phyloP scores from a whole-genome alignment of 1,140 invertebrate species.

The Papilio helenus region DNA sequence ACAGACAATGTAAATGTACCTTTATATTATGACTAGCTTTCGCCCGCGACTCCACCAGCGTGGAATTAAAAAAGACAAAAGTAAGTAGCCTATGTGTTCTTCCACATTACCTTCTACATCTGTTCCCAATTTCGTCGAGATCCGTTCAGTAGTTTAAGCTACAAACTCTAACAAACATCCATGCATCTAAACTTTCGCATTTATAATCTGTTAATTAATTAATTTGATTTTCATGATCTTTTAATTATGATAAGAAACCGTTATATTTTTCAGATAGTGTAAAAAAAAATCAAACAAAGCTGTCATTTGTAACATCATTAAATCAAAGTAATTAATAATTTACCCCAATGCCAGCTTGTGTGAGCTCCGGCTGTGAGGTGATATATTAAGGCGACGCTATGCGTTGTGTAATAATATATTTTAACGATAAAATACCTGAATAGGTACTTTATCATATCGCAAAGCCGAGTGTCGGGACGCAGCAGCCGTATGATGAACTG shows the following conservation, averaged over 20 bases:
- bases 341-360: conserved; percentile 1
- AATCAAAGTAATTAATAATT: conserved; percentile 19
- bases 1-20: neutral
- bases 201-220: too few relatives aligned
- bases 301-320: neutral
- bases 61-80: neutral
- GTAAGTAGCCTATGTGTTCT: too few relatives aligned
- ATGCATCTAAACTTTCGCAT: too few relatives aligned
- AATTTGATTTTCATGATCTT: too few relatives aligned
- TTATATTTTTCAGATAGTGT: too few relatives aligned
- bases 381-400: conserved; percentile 36
- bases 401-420: conserved; percentile 61
- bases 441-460: conserved; percentile 75
- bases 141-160: too few relatives aligned
- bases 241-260: too few relatives aligned
- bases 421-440: conserved; percentile 75
- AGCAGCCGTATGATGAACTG: conserved; percentile 70
- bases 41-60: neutral
- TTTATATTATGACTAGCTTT: too few relatives aligned
- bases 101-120: too few relatives aligned
- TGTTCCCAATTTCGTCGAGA: too few relatives aligned
- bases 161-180: too few relatives aligned
- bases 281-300: neutral
- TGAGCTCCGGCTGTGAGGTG: conserved; percentile 14
- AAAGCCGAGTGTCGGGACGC: conserved; percentile 72